Conservation (phyloP, 2,888 invertebrate species). For the Agrilus cyanescens region DNA sequence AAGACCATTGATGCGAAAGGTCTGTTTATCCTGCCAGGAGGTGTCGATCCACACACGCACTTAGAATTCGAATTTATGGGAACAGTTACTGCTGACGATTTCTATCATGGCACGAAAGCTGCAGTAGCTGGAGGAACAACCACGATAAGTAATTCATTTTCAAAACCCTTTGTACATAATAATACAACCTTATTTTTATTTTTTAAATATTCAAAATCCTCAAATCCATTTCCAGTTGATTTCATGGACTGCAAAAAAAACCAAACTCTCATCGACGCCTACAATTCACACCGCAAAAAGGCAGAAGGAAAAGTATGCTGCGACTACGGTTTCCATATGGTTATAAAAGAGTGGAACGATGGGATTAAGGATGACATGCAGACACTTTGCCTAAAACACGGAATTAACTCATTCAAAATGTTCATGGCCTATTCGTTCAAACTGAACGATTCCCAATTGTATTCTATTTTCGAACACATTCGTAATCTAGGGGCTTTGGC, state of each 20-base stretch:
- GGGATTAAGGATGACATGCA: slow-evolving; percentile 73
- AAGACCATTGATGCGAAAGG: slow-evolving; percentile 82
- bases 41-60: slow-evolving; percentile 90
- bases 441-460: slow-evolving; percentile 72
- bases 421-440: slow-evolving; percentile 90
- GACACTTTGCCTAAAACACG: slow-evolving; percentile 58
- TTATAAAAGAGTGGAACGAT: slow-evolving; percentile 76
- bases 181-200: no score
- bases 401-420: slow-evolving; percentile 89
- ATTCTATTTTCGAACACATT: slow-evolving; percentile 67
- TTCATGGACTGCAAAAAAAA: slow-evolving; percentile 67
- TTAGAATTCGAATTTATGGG: slow-evolving; percentile 86
- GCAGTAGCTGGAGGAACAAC: slow-evolving; percentile 93
- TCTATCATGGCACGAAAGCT: slow-evolving; percentile 86
- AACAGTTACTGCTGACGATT: slow-evolving; percentile 74
- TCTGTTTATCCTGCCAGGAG: slow-evolving; percentile 80
- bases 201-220: neutral
- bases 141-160: slow-evolving; percentile 58
- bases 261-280: slow-evolving; percentile 74
- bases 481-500: slow-evolving; percentile 71
- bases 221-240: slow-evolving; percentile 49
- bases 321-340: slow-evolving; percentile 84
- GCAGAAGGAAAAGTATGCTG: slow-evolving; percentile 92
- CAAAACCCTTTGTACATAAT: neutral
- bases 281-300: slow-evolving; percentile 71